Percentiles rank a stretch among this genome's conserved stretches.
Conservation (phyloP, 1,140 invertebrate species). For the Pissodes strobi region DNA sequence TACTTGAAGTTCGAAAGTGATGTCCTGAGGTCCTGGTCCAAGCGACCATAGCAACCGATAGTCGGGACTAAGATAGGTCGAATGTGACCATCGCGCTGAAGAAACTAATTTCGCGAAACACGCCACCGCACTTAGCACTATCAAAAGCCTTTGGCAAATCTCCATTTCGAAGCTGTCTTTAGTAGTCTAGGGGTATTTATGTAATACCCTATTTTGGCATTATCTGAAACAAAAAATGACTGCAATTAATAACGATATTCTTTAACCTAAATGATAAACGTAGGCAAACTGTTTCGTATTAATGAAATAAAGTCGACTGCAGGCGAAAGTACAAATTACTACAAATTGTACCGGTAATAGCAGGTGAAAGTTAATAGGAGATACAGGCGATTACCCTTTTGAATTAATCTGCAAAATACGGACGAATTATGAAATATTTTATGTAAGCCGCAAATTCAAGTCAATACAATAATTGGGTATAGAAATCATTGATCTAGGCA, state of each 20-base stretch:
- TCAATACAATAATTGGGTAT: no score
- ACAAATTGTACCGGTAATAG: no score
- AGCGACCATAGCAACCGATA: constrained; percentile 54
- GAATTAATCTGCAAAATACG: no score
- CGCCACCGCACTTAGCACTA: constrained; percentile 49
- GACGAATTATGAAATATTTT: no score
- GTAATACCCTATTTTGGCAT: constrained; percentile 26
- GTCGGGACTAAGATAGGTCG: constrained; percentile 52
- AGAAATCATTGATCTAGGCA: no score
- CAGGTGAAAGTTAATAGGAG: no score
- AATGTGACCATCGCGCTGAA: constrained; percentile 53
- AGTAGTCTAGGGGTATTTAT: no score
- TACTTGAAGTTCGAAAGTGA: constrained; percentile 80
- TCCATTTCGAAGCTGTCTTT: constrained; percentile 41
- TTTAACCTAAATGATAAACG: no score
- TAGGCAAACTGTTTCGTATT: no score
- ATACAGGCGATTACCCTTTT: no score
- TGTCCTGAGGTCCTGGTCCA: constrained; percentile 60
- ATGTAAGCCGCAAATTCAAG: no score
- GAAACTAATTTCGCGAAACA: constrained; percentile 37
- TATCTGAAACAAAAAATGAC: constrained; percentile 23
- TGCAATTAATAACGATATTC: background rate
- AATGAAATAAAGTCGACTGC: background rate
- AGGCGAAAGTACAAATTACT: no score
- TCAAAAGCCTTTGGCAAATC: constrained; percentile 35